Conservation (phyloP, 2,888 invertebrate species). For the Trachelus iudaicus region DNA sequence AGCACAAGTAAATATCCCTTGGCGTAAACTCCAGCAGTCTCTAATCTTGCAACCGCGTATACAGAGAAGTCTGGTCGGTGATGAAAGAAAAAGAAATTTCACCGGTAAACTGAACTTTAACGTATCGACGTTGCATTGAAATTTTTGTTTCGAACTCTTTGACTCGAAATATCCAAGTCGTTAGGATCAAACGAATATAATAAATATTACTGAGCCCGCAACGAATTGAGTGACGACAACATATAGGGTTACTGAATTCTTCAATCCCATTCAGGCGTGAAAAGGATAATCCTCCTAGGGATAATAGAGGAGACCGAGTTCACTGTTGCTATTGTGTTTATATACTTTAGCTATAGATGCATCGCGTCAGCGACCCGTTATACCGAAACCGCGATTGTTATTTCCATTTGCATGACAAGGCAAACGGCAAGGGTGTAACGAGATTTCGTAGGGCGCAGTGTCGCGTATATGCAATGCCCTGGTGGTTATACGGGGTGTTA, state of each 20-base stretch:
- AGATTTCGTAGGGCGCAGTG: slow-evolving; percentile 38
- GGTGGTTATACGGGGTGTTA: slow-evolving; percentile 26
- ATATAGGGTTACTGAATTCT: neutral
- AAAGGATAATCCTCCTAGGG: neutral
- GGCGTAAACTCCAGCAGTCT: neutral
- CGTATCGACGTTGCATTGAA: neutral
- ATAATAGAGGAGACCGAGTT: neutral
- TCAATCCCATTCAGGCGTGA: neutral
- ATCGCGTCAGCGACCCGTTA: neutral
- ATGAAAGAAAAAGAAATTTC: too few species aligned
- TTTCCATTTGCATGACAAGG: slow-evolving; percentile 59
- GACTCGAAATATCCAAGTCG: neutral
- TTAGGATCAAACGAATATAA: neutral
- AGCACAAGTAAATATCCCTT: neutral
- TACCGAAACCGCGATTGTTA: slow-evolving; percentile 42
- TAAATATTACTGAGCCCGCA: neutral
- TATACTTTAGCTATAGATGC: neutral
- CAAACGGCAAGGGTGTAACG: slow-evolving; percentile 47
- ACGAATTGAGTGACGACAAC: neutral
- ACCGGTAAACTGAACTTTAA: too few species aligned
- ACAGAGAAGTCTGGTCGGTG: neutral
- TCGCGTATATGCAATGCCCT: neutral
- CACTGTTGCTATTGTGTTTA: neutral
- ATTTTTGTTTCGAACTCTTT: neutral
- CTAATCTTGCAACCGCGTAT: neutral